Base-by-base conservation (phyloP, 2,888 invertebrate genomes). In the Scaeva pyrastri region DNA sequence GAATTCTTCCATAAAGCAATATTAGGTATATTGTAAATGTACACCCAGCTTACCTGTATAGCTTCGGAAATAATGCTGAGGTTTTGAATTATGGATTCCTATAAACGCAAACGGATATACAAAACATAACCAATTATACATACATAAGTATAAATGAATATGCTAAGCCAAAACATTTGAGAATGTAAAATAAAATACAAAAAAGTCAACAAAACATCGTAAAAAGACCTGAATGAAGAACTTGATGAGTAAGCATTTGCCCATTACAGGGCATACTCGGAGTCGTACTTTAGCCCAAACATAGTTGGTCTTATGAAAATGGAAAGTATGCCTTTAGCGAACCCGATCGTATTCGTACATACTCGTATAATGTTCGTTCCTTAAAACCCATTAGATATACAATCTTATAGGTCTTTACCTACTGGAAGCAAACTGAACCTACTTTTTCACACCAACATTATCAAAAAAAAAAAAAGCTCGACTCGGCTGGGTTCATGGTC, bases 401-500 rank as follows among this genome's bases (percentile, higher is more conserved):
- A 31, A 31, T 31, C 31, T 7, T 31, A 31, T 31, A 31, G 31
- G 31, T 31, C 5, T 31, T 8, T 31, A 19, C 2, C 12, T 55
- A 26, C 55, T 19, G 31, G 23, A 75, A 52, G 1, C 48, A 48
- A n/a, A 73, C 36, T 71, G 50, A 76, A 77, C 72, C 82, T 77
- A 77, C 56, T 52, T 76, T 50, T 77, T 58, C 70, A 60, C 80
- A 73, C 48, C 75, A 58, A 73, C 56, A 80, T 8, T 62, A 31
- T 56, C 58, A 75, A 31, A 71, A 71, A 52, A n/a, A n/a, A n/a
- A n/a, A n/a, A n/a, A n/a, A n/a, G n/a, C n/a, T n/a, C n/a, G n/a
- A n/a, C n/a, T n/a, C n/a, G n/a, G 58, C 48, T 41, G n/a, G 72
- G 80, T 85, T 80, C 80, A 85, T 55, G 79, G 76, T 70, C 85